phyloP scores from a whole-genome alignment of 2,113 vertebrate genomes.

The Aspidoscelis tigris region DNA sequence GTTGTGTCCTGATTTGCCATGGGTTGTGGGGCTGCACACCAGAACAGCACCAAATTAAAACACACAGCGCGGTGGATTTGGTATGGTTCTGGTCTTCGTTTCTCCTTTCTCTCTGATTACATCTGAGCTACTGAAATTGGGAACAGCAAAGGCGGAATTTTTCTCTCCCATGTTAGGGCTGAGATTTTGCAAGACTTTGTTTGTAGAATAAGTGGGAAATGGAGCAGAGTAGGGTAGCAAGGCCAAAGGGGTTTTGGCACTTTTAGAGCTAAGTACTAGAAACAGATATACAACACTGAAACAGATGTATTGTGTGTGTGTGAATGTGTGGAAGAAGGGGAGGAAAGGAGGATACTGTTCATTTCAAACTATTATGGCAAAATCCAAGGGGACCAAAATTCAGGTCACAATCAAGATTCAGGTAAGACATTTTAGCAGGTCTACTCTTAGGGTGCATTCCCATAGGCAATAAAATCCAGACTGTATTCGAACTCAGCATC shows the following conservation, averaged over 20 bases:
- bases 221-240: background rate
- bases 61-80: background rate
- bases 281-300: background rate
- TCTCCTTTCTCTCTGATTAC: slow-evolving; percentile 54
- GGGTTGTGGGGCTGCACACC: no score
- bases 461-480: no score
- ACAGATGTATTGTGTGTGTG: no score
- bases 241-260: slow-evolving; percentile 16
- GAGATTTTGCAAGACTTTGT: slow-evolving; percentile 11
- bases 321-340: no score
- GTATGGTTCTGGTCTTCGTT: slow-evolving; percentile 49
- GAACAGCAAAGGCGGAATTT: slow-evolving; percentile 17
- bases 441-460: no score
- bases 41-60: slow-evolving; percentile 57
- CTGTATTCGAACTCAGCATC: no score
- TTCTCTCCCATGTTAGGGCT: slow-evolving; percentile 8
- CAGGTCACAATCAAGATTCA: background rate
- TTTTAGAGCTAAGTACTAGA: slow-evolving; percentile 1
- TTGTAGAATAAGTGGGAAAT: slow-evolving; percentile 15
- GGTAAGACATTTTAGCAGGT: no score
- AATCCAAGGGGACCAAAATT: background rate
- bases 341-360: background rate
- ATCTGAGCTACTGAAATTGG: slow-evolving; percentile 59
- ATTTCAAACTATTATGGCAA: background rate
- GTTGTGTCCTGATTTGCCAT: background rate